Percentiles rank a stretch among this genome's conserved stretches.
Evolutionary conservation across 2,797 vertebrate species (phyloP).

Genomic region (Propithecus perrieri): DNA sequence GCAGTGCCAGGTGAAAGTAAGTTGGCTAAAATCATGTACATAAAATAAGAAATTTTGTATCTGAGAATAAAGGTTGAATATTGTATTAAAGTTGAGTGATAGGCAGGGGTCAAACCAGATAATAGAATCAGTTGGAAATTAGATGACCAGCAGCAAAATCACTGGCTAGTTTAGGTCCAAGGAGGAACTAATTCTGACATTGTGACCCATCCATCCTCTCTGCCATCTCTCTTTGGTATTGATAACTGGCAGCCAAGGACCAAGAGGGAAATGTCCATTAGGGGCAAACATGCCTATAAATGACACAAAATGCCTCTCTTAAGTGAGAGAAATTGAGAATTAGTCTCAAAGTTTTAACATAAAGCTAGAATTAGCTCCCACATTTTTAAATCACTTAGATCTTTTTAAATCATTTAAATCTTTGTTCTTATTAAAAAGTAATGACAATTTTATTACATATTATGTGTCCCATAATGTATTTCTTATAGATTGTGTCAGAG

Average conservation of each 20-base stretch:
- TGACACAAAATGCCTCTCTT: neutral
- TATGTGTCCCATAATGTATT: neutral
- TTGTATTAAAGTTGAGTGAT: neutral
- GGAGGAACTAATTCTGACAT: neutral
- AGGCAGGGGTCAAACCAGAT: neutral
- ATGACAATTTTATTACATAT: neutral
- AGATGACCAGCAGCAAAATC: neutral
- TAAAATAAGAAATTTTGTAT: neutral
- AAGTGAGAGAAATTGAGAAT: neutral
- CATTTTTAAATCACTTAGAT: neutral
- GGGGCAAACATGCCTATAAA: neutral
- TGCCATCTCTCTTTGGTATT: neutral
- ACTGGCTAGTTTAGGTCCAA: neutral
- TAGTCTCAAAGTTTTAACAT: neutral
- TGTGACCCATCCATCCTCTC: neutral
- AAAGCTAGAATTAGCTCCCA: neutral
- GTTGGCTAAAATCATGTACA: neutral
- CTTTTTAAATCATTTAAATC: neutral
- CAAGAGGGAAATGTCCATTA: neutral
- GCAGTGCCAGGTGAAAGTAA: neutral
- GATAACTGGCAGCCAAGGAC: neutral
- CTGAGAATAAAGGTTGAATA: neutral
- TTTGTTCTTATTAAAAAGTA: constrained; percentile 14
- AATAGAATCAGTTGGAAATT: neutral
- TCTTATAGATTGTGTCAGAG: neutral